phyloP scores from a whole-genome alignment of 2,888 invertebrate species.

The Nymphalis c-album region DNA sequence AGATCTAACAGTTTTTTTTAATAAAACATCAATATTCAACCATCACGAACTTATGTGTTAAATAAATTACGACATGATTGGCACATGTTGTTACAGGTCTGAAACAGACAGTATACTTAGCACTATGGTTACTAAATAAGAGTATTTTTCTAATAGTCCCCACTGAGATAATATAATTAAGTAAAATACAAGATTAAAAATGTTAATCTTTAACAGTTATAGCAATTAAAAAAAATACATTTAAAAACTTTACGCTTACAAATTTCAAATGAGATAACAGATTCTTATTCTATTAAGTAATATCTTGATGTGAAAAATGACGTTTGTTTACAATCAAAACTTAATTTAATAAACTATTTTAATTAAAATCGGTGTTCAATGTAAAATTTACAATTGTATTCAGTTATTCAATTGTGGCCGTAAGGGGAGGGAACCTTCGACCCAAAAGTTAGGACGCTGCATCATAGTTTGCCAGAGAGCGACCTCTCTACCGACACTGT shows the following conservation, averaged over 20 bases:
- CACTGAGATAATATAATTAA: conserved; percentile 20
- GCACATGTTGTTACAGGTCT: conserved; percentile 31
- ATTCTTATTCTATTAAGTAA: background rate
- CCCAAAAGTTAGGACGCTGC: conserved; percentile 97
- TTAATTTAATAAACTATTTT: conserved; percentile 7
- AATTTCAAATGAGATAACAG: background rate
- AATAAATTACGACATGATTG: conserved; percentile 32
- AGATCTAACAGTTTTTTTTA: conserved; percentile 11
- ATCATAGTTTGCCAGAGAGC: conserved; percentile 97
- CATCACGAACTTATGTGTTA: conserved; percentile 13
- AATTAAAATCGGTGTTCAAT: conserved; percentile 19
- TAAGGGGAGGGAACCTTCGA: conserved; percentile 94
- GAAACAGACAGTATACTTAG: conserved; percentile 5
- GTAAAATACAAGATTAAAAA: background rate
- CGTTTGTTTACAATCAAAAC: background rate
- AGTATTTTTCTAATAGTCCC: conserved; percentile 25
- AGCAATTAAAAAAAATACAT: background rate
- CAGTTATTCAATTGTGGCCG: conserved; percentile 86
- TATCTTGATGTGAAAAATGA: background rate
- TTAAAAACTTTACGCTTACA: background rate
- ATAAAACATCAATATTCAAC: conserved; percentile 14
- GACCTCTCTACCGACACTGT: conserved; percentile 94
- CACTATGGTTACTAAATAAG: conserved; percentile 14
- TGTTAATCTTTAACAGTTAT: background rate
- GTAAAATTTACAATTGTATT: conserved; percentile 26